Base-by-base conservation (phyloP, 2,888 invertebrate genomes). In the Oligia strigilis region DNA sequence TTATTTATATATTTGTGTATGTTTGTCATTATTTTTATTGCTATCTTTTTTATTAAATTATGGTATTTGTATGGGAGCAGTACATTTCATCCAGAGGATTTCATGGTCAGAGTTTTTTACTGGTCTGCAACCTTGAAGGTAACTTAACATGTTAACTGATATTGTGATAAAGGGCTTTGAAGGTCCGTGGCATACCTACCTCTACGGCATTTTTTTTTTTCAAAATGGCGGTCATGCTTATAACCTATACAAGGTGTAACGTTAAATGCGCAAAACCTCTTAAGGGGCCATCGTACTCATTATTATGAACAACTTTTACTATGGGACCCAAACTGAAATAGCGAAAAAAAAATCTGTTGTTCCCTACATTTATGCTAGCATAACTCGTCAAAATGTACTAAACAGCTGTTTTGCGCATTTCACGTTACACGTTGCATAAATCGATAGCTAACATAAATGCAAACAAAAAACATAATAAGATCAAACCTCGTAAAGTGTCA, bases 1-100 rank as follows among this genome's bases (percentile, higher is more conserved):
- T 64, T 70, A n/a, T 80, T 40, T 76, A 64, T 65, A 71, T 73
- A 69, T 80, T 64, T 84, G 84, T 80, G 80, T 84, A 46, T 83
- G 80, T 80, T 84, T 72, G 58, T 60, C 62, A 78, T 19, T 36
- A 17, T 84, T 71, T 69, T 81, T 67, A 72, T 75, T 75, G 62
- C 46, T 60, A 49, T 64, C 1, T 60, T 65, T 80, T 65, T 60
- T 58, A 29, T 29, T 29, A 52, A 71, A n/a, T 60, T 60, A 36
- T 49, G 29, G 36, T 29, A 52, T 65, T 43, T 58, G 43, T 17
- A 64, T 36, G 13, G 40, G 29, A 60, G 43, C 13, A 17, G 23
- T 13, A 43, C 29, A 4, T n/a, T 66, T 49, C 36, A 19, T 58
- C 72, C n/a, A 60, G 11, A 58, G n/a, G 58, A 60, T 60, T 60